Evolutionary conservation across 2,888 invertebrate genomes (phyloP).

Genomic region (Dusona sp.): DNA sequence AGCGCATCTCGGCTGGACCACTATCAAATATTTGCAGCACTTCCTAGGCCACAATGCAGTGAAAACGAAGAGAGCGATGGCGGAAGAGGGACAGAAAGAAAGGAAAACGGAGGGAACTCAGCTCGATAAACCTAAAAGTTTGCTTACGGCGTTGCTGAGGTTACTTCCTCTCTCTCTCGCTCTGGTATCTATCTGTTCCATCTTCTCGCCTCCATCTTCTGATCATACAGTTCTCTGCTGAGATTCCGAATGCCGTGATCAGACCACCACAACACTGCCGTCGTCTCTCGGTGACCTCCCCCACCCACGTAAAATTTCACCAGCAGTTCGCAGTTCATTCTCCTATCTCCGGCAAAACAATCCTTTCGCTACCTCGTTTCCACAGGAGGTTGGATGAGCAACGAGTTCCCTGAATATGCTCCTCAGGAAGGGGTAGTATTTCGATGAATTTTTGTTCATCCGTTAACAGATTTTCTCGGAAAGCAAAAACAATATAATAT

Average conservation of each 20-base stretch:
- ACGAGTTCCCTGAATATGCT: conserved; percentile 46
- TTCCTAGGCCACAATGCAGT: conserved; percentile 76
- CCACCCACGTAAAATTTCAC: conserved; percentile 59
- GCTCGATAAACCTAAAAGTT: conserved; percentile 83
- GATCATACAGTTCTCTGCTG: conserved; percentile 66
- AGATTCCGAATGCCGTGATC: conserved; percentile 63
- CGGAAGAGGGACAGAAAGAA: conserved; percentile 65
- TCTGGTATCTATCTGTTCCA: conserved; percentile 21
- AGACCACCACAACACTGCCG: conserved; percentile 50
- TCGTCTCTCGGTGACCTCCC: conserved; percentile 27
- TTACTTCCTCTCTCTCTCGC: conserved; percentile 42
- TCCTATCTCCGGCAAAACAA: conserved; percentile 66
- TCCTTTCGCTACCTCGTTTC: conserved; percentile 66
- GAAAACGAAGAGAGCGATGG: conserved; percentile 34
- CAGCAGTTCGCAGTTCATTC: conserved; percentile 54
- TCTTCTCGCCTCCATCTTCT: conserved; percentile 73
- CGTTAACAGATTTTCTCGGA: background rate
- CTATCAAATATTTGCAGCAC: conserved; percentile 83
- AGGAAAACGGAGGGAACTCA: conserved; percentile 60
- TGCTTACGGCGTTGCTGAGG: conserved; percentile 77
- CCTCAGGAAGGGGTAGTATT: conserved; percentile 1
- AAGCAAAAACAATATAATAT: conserved; percentile 9
- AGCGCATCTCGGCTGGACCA: conserved; percentile 70
- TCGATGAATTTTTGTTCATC: conserved; percentile 4
- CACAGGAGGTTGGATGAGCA: conserved; percentile 35